phyloP scores from a whole-genome alignment of 2,888 invertebrate genomes.

The Leptopterna dolabrata region DNA sequence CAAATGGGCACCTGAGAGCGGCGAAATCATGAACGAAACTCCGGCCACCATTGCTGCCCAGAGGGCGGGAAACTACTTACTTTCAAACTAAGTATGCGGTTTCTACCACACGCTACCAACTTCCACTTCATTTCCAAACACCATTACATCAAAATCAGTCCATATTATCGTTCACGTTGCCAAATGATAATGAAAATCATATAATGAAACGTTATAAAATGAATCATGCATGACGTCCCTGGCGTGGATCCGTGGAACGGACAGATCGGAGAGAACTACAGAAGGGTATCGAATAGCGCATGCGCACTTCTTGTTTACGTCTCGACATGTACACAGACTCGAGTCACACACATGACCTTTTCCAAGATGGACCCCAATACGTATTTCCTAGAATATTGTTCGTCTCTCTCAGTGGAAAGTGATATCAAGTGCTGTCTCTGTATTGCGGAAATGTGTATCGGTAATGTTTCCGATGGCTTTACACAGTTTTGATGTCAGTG shows the following conservation, averaged over 20 bases:
- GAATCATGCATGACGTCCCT: conserved; percentile 63
- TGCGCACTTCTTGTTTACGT: conserved; percentile 70
- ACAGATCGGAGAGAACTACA: conserved; percentile 57
- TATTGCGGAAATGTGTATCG: background rate
- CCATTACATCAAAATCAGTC: background rate
- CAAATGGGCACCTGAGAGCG: conserved; percentile 11
- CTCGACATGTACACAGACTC: conserved; percentile 62
- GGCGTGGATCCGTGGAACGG: conserved; percentile 56
- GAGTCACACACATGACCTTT: conserved; percentile 65
- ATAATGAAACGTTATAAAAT: conserved; percentile 59
- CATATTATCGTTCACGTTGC: background rate
- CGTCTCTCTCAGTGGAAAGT: conserved; percentile 35
- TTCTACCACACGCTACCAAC: background rate
- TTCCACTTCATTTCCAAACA: background rate
- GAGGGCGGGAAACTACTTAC: background rate
- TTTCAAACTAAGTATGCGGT: background rate
- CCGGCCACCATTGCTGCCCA: background rate
- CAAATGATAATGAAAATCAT: background rate
- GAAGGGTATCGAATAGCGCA: conserved; percentile 65
- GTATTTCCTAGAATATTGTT: conserved; percentile 62
- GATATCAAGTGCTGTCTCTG: background rate
- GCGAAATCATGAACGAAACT: conserved; percentile 7
- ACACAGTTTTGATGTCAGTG: conserved; percentile 62
- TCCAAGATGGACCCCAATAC: conserved; percentile 65
- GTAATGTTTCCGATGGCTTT: background rate